Percentiles rank a stretch among this genome's conserved stretches.
Evolutionary conservation across 2,888 invertebrate species (phyloP).

Genomic region (Mythimna loreyi): DNA sequence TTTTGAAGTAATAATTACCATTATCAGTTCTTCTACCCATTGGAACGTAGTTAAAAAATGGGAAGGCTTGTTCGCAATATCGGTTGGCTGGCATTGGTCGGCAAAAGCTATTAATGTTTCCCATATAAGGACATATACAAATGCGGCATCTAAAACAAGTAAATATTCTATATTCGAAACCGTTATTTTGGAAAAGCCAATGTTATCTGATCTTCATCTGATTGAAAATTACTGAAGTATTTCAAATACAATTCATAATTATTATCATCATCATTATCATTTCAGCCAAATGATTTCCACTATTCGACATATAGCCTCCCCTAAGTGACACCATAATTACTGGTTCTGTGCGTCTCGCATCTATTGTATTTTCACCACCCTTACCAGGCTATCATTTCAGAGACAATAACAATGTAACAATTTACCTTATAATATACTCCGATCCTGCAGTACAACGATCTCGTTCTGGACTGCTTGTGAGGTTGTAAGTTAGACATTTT

Average conservation of each 20-base stretch:
- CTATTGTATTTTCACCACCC: too few species aligned
- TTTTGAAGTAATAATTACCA: conserved; percentile 19
- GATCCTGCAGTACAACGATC: conserved; percentile 78
- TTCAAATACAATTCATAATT: neutral
- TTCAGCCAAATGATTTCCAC: too few species aligned
- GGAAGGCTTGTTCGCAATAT: conserved; percentile 80
- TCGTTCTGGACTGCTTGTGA: conserved; percentile 63
- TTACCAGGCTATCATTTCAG: too few species aligned
- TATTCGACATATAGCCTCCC: too few species aligned
- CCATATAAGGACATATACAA: conserved; percentile 82
- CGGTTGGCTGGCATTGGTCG: conserved; percentile 70
- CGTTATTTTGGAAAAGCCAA: neutral
- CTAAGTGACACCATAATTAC: too few species aligned
- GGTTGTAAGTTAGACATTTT: conserved; percentile 68
- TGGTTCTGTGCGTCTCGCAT: too few species aligned
- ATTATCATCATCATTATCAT: too few species aligned
- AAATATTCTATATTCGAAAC: neutral
- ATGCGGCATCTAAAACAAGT: conserved; percentile 75
- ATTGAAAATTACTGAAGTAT: neutral
- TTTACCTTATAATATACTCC: conserved; percentile 80
- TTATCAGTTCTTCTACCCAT: conserved; percentile 69
- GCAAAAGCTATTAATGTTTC: conserved; percentile 77
- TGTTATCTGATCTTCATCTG: neutral
- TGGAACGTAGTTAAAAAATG: conserved; percentile 72
- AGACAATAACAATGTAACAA: neutral